Conservation (phyloP, 1,140 invertebrate genomes). For the Drosophila sproati region DNA sequence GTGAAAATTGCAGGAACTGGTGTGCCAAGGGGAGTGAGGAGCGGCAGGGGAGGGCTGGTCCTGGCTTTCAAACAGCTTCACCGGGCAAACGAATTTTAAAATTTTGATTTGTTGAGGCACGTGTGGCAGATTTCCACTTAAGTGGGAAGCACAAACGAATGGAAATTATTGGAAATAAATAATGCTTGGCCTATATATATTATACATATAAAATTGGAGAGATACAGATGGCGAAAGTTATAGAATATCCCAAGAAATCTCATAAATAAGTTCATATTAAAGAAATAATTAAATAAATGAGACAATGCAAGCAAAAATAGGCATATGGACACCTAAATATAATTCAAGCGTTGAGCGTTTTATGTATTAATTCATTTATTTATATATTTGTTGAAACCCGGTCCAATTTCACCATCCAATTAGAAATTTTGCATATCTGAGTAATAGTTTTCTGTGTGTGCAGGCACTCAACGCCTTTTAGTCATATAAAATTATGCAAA, state of each 20-base stretch:
- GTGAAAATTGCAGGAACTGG: background rate
- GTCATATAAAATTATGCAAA: slow-evolving; percentile 61
- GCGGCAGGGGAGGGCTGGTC: background rate
- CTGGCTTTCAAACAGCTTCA: slow-evolving; percentile 13
- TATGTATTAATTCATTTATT: background rate
- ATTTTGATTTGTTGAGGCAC: slow-evolving; percentile 56
- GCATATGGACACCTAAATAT: too few species aligned
- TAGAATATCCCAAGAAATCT: too few species aligned
- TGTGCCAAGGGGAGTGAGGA: background rate
- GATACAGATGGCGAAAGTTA: too few species aligned
- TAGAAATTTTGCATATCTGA: too few species aligned
- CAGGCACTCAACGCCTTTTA: slow-evolving; percentile 5
- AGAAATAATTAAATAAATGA: background rate
- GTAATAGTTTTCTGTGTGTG: slow-evolving; percentile 24
- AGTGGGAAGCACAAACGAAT: slow-evolving; percentile 22
- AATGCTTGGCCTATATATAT: background rate
- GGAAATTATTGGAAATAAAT: slow-evolving; percentile 1
- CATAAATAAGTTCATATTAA: background rate
- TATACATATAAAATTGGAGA: too few species aligned
- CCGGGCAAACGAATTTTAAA: slow-evolving; percentile 19
- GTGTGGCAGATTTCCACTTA: slow-evolving; percentile 48
- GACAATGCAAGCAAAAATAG: background rate
- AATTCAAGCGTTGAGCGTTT: too few species aligned
- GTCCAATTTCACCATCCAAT: too few species aligned
- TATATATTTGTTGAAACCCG: background rate